Evolutionary conservation across 2,797 vertebrate species (phyloP), one percentile per base, ranked within the genome.

Genomic region (Macropodus opercularis): DNA sequence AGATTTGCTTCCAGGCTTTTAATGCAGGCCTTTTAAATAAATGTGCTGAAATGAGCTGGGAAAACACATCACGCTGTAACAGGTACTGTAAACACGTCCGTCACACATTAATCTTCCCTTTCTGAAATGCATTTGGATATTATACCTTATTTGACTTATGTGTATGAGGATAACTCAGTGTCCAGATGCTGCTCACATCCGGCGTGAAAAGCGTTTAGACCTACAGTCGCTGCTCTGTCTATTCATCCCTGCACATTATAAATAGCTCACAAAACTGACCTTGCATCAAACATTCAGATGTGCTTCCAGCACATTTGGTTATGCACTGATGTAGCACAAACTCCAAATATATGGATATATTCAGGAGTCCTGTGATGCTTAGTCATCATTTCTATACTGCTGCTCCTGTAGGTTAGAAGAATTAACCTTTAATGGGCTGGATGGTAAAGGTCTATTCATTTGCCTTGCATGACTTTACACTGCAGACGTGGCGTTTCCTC

Each of bases 251-350:
- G 47, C 50, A 7, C 50, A 46, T 47, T 43, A 54, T 8, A 21
- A 52, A 44, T 19, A 52, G 51, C 63, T 60, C 60, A 15, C 46
- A 12, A 47, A 49, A 48, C 48, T 8, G 5, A 48, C 24, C 21
- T n/a, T 39, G 29, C 44, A 61, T 72, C 22, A 60, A 39, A 56
- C 17, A 64, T 72, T 77, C 65, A 63, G 62, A 74, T 19, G 31
- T 0, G 12, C 55, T 59, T 56, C 14, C 9, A 63, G 55, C 23
- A 23, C 27, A 63, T 65, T 36, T 50, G 44, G 35, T 46, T 26
- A 32, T 19, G 32, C 51, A 15, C 8, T 49, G 38, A 44, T 58
- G 15, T 19, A 19, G 43, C 24, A 4, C 3, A 7, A 46, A 46
- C 36, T 69, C 52, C 29, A 53, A 40, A 59, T 50, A 49, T 41